Conservation (phyloP, 2,888 invertebrate species). For the Sylvicola fuscatus region DNA sequence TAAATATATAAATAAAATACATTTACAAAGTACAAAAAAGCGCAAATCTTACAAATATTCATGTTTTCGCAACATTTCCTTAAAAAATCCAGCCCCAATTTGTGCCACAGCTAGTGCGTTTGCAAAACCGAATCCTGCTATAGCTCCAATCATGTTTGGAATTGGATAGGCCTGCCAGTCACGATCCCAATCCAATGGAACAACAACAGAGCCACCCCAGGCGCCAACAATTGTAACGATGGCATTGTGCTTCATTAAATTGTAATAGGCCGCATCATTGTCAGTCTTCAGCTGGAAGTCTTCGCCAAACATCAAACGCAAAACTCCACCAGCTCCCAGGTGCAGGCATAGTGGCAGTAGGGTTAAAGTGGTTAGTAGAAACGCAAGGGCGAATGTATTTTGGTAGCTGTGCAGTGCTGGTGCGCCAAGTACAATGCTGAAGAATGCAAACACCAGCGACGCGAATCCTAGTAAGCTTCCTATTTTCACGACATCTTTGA, state of each 20-base stretch:
- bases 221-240: slow-evolving; percentile 38
- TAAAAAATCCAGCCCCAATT: no score
- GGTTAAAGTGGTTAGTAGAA: slow-evolving; percentile 21
- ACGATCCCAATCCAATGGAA: slow-evolving; percentile 72
- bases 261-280: slow-evolving; percentile 20
- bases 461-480: no score
- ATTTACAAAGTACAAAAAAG: no score
- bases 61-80: no score
- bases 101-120: slow-evolving; percentile 12
- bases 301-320: slow-evolving; percentile 24
- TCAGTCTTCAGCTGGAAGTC: slow-evolving; percentile 20
- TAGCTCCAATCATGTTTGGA: slow-evolving; percentile 39
- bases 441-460: slow-evolving; percentile 14
- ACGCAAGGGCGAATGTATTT: slow-evolving; percentile 21
- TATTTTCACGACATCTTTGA: no score
- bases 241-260: slow-evolving; percentile 22
- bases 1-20: no score
- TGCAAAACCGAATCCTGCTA: slow-evolving; percentile 32
- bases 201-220: slow-evolving; percentile 59
- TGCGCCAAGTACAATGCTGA: slow-evolving; percentile 24
- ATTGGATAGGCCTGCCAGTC: slow-evolving; percentile 63
- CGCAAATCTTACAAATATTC: no score
- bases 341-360: slow-evolving; percentile 22
- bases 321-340: slow-evolving; percentile 20
- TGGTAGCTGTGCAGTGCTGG: slow-evolving; percentile 23